phyloP scores from a whole-genome alignment of 1,140 invertebrate species.

The Aphis craccivora region DNA sequence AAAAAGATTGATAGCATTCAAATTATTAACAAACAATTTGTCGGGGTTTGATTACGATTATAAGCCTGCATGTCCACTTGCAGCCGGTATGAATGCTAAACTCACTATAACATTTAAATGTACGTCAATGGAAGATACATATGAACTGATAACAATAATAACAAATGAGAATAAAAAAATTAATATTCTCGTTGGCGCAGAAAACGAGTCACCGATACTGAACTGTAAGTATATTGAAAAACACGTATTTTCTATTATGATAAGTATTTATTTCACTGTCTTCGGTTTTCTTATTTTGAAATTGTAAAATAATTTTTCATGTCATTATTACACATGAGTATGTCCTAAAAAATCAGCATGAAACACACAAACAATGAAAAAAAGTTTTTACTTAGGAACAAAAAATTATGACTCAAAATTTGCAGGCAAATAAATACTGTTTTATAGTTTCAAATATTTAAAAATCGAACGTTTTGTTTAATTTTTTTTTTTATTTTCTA shows the following conservation, averaged over 20 bases:
- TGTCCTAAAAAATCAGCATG: background rate
- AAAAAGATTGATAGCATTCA: background rate
- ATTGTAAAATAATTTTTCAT: background rate
- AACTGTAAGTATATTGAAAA: slow-evolving; percentile 19
- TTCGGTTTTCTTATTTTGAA: background rate
- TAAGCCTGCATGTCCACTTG: background rate
- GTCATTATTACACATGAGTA: background rate
- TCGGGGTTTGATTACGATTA: background rate
- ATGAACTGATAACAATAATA: background rate
- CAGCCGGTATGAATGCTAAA: slow-evolving; percentile 17
- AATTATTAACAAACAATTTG: background rate
- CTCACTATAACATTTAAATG: slow-evolving; percentile 17
- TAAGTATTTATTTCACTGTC: background rate
- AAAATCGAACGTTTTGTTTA: background rate
- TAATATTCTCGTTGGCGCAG: background rate
- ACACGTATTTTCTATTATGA: background rate
- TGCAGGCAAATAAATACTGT: background rate
- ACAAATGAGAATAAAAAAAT: background rate
- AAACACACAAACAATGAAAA: background rate
- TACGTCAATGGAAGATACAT: slow-evolving; percentile 7
- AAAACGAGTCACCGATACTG: background rate
- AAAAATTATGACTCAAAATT: background rate
- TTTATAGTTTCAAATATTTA: background rate
- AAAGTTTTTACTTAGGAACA: background rate
- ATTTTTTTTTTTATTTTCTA: background rate